Conservation (phyloP, 1,140 invertebrate species). For the Hydropsyche tenuis region DNA sequence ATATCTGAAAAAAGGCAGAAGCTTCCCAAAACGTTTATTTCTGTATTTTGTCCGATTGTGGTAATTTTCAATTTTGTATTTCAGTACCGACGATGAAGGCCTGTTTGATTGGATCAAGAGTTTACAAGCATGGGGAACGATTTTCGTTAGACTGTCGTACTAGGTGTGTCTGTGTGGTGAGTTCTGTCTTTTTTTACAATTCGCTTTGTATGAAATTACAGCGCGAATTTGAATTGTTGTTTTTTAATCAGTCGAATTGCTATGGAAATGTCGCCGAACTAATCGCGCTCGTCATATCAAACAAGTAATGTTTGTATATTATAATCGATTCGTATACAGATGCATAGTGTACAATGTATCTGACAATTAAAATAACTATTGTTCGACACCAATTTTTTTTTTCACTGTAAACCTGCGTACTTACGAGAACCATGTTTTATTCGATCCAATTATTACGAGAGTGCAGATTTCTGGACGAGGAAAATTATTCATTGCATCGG, state of each 20-base stretch:
- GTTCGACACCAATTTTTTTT: too few relatives aligned
- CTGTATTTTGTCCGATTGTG: too few relatives aligned
- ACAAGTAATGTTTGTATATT: background rate
- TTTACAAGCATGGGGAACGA: constrained; percentile 69
- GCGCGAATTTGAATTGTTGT: too few relatives aligned
- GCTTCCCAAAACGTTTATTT: too few relatives aligned
- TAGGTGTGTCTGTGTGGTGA: constrained; percentile 73
- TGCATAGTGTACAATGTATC: background rate
- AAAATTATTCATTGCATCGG: constrained; percentile 23
- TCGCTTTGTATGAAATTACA: too few relatives aligned
- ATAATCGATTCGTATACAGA: background rate
- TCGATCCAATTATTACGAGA: constrained; percentile 2
- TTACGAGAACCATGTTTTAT: background rate
- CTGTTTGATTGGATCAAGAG: constrained; percentile 4
- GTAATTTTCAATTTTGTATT: too few relatives aligned
- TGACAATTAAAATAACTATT: background rate
- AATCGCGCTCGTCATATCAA: background rate
- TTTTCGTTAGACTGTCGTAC: constrained; percentile 72
- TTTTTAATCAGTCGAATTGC: too few relatives aligned
- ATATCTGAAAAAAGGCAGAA: too few relatives aligned
- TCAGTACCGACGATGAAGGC: constrained; percentile 34
- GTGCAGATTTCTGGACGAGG: background rate
- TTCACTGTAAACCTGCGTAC: too few relatives aligned
- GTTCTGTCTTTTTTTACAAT: too few relatives aligned
- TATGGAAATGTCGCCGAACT: background rate